A percentile compares a stretch with the other conserved stretches of the same genome.
Conservation (phyloP, 1,140 invertebrate genomes). For the Sogatella furcifera region DNA sequence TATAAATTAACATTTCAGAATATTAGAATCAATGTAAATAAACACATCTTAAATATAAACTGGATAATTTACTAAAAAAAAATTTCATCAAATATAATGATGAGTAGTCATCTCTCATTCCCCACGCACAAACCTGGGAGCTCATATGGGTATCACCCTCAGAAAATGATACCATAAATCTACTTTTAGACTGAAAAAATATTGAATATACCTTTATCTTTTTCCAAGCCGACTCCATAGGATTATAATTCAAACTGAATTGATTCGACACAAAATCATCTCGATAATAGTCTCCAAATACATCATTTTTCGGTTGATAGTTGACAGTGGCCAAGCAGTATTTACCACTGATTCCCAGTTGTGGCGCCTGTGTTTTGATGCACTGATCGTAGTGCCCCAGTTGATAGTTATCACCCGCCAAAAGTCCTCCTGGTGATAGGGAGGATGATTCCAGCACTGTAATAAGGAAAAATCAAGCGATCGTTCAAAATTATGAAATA, state of each 20-base stretch:
- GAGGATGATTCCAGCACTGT: conserved; percentile 39
- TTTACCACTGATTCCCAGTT: not conserved
- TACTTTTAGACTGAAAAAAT: too few relatives aligned
- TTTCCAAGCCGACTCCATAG: not conserved
- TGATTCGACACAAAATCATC: not conserved
- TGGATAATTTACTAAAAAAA: too few relatives aligned
- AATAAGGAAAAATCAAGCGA: conserved; percentile 22
- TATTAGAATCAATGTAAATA: too few relatives aligned
- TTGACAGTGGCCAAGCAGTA: conserved; percentile 8
- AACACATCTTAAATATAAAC: too few relatives aligned
- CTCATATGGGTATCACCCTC: too few relatives aligned
- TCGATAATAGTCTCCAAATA: not conserved
- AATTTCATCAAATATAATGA: too few relatives aligned
- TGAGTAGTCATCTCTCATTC: too few relatives aligned
- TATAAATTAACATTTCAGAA: too few relatives aligned
- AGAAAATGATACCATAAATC: too few relatives aligned
- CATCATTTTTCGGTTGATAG: not conserved
- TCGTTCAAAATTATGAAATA: too few relatives aligned
- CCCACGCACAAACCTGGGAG: too few relatives aligned
- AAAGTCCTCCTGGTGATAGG: conserved; percentile 34
- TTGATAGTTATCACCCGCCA: conserved; percentile 36
- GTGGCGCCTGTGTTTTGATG: conserved; percentile 16
- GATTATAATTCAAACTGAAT: conserved; percentile 6
- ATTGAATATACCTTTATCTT: conserved; percentile 6
- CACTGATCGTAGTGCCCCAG: conserved; percentile 41